These are phyloP conservation scores for Mobula birostris DNA, from an alignment of 2,113 vertebrate genomes.

Conservation along the genomic window DNA sequence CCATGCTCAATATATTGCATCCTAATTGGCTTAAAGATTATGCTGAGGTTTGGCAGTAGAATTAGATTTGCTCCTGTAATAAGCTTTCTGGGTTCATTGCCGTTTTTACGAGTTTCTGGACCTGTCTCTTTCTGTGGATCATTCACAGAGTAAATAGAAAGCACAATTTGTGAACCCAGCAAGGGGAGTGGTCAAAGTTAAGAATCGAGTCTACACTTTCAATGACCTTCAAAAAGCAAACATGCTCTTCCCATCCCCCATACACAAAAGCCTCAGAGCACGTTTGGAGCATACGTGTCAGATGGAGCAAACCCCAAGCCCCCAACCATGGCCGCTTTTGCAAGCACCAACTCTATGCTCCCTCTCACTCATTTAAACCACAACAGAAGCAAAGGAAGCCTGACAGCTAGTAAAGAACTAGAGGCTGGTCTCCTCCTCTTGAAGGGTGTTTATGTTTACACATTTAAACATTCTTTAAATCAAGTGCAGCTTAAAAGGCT, in stretches of 20 bases:
- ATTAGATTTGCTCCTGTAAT: not conserved
- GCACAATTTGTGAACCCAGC: not conserved
- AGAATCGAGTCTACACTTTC: not conserved
- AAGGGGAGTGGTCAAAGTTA: not conserved
- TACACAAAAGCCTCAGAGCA: not conserved
- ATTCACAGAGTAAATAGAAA: not conserved
- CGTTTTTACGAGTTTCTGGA: not conserved
- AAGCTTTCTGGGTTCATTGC: not conserved
- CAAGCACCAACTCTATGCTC: not conserved
- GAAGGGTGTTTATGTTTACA: not conserved
- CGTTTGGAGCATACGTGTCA: not conserved
- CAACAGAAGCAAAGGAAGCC: not conserved
- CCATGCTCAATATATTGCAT: not conserved
- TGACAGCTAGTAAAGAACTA: not conserved
- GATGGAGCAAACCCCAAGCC: not conserved
- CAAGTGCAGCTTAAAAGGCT: not conserved
- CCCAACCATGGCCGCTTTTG: not conserved
- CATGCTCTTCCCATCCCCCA: not conserved
- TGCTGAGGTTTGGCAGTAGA: not conserved
- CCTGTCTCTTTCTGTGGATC: not conserved
- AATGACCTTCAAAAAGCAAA: not conserved
- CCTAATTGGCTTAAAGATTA: not conserved
- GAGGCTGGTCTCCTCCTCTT: not conserved
- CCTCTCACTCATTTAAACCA: not conserved
- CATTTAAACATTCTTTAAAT: not conserved